Conservation (phyloP, 1,140 invertebrate genomes). For the Drosophila guanche region DNA sequence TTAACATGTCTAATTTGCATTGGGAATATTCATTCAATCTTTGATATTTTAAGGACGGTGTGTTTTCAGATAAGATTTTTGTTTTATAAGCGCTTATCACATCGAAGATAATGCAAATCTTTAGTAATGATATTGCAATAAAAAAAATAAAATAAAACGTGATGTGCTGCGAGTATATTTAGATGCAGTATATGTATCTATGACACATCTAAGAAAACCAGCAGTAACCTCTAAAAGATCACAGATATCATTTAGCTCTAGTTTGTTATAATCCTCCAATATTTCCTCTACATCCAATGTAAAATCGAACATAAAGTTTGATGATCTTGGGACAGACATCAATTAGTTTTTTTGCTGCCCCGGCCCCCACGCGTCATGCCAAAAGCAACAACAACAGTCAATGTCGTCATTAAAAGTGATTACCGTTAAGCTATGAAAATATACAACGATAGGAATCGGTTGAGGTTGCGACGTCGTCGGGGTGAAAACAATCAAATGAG, state of each 20-base stretch:
- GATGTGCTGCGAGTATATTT: too few relatives aligned
- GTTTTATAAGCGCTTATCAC: too few relatives aligned
- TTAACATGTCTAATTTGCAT: not conserved
- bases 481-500: constrained; percentile 48
- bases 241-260: too few relatives aligned
- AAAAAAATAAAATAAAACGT: too few relatives aligned
- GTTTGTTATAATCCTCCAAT: constrained; percentile 10
- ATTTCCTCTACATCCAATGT: constrained; percentile 3
- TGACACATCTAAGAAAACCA: too few relatives aligned
- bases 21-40: not conserved
- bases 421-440: constrained; percentile 56
- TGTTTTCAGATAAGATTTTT: not conserved
- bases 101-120: too few relatives aligned
- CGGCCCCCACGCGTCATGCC: constrained; percentile 2
- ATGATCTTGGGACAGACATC: constrained; percentile 31
- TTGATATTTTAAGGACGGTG: not conserved
- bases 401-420: constrained; percentile 63
- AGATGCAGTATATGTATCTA: too few relatives aligned
- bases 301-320: constrained; percentile 12
- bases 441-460: constrained; percentile 15
- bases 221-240: too few relatives aligned
- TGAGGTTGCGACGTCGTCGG: constrained; percentile 1
- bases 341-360: constrained; percentile 33
- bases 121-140: too few relatives aligned
- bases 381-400: constrained; percentile 48